A percentile compares a stretch with the other conserved stretches of the same genome.
phyloP scores from a whole-genome alignment of 1,140 invertebrate genomes.

The Scaptodrosophila lebanonensis region DNA sequence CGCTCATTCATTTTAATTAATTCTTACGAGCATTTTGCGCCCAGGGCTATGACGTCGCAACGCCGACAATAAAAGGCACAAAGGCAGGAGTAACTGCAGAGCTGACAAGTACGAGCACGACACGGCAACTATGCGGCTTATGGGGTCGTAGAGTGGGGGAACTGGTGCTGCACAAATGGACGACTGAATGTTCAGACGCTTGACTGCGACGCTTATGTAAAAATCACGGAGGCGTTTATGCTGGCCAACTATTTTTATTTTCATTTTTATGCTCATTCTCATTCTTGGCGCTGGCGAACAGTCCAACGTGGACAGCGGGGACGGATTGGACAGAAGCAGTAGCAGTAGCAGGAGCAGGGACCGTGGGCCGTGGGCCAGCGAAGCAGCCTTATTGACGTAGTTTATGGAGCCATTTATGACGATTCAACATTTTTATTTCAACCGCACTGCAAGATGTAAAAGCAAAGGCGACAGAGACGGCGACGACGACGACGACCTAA shows the following conservation, averaged over 20 bases:
- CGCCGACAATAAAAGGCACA: conserved; percentile 56
- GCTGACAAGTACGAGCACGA: conserved; percentile 1
- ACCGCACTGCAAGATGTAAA: conserved; percentile 46
- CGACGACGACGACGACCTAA: conserved; percentile 37
- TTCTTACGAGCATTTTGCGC: conserved; percentile 66
- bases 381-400: conserved; percentile 59
- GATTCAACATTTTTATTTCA: conserved; percentile 75
- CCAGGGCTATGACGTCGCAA: conserved; percentile 68
- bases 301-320: too few species aligned
- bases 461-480: background rate
- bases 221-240: conserved; percentile 71
- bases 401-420: conserved; percentile 75
- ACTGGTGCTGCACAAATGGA: too few species aligned
- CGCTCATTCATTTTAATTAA: conserved; percentile 76
- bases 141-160: conserved; percentile 1
- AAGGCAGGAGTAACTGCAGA: conserved; percentile 20
- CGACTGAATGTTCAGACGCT: too few species aligned
- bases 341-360: conserved; percentile 31
- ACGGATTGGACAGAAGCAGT: too few species aligned
- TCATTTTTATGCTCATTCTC: conserved; percentile 55
- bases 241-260: conserved; percentile 71
- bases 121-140: conserved; percentile 8
- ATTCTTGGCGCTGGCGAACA: conserved; percentile 49
- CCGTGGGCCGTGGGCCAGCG: conserved; percentile 3
- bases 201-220: conserved; percentile 50